Conservation (phyloP, 2,113 vertebrate genomes). For the Maylandia zebra region DNA sequence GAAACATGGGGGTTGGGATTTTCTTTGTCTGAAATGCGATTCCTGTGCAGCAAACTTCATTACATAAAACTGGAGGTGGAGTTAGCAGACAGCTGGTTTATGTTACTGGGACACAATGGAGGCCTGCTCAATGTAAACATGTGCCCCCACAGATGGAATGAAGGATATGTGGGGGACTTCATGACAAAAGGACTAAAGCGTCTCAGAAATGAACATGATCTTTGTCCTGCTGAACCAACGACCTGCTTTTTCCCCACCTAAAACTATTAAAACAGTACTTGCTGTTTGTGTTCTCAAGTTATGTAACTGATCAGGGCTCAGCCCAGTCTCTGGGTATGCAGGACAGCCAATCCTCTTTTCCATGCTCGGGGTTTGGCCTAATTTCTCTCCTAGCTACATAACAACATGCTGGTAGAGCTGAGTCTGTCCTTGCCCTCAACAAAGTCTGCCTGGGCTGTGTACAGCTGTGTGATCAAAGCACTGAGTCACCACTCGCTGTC, state of each 20-base stretch:
- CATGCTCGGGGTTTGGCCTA: conserved; percentile 50
- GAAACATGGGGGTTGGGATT: conserved; percentile 43
- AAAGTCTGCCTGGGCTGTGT: not conserved
- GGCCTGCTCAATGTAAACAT: conserved; percentile 27
- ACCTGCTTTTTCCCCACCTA: not conserved
- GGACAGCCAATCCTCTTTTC: conserved; percentile 55
- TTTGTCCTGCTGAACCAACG: conserved; percentile 24
- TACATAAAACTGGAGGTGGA: conserved; percentile 61
- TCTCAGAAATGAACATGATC: not conserved
- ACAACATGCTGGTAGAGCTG: not conserved
- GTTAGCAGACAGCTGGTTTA: conserved; percentile 49
- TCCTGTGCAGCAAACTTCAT: conserved; percentile 67
- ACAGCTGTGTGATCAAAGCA: conserved; percentile 16
- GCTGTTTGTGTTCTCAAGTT: conserved; percentile 29
- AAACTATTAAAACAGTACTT: not conserved
- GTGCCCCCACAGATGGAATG: not conserved
- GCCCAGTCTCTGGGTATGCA: conserved; percentile 4
- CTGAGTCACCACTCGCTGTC: conserved; percentile 30
- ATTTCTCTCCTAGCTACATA: conserved; percentile 49
- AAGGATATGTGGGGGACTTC: not conserved
- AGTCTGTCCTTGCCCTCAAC: not conserved
- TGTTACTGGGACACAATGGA: conserved; percentile 45
- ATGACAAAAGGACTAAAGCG: not conserved
- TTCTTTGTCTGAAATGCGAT: conserved; percentile 64
- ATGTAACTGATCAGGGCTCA: conserved; percentile 18